Evolutionary conservation across 2,888 invertebrate genomes (phyloP).

Genomic region (Latrodectus hesperus): DNA sequence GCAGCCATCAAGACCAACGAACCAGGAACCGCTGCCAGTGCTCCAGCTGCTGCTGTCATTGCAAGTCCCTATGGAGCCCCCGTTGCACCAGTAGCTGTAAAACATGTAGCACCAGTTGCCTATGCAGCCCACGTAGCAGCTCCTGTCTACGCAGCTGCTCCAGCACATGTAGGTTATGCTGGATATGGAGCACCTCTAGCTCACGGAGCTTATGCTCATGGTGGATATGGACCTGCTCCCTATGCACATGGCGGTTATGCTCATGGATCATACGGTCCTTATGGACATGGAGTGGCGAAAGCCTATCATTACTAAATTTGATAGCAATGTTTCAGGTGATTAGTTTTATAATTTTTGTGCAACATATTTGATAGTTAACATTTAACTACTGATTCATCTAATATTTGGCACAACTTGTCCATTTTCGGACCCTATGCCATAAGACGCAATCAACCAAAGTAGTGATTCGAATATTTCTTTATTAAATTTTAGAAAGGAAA

Average conservation of each 20-base stretch:
- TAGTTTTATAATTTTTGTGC: too few species aligned
- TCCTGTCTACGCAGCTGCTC: slow-evolving; percentile 24
- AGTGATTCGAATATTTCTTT: too few species aligned
- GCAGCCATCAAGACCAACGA: slow-evolving; percentile 67
- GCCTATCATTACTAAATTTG: too few species aligned
- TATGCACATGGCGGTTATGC: slow-evolving; percentile 49
- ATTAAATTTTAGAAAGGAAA: too few species aligned
- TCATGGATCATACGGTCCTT: slow-evolving; percentile 8
- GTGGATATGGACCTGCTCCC: slow-evolving; percentile 50
- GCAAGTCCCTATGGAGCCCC: slow-evolving; percentile 56
- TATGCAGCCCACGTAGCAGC: slow-evolving; percentile 45
- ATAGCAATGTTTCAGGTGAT: too few species aligned
- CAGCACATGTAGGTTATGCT: slow-evolving; percentile 37
- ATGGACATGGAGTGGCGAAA: neutral
- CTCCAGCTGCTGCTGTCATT: slow-evolving; percentile 64
- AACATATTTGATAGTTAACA: too few species aligned
- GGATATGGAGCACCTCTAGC: slow-evolving; percentile 18
- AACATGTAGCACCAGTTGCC: slow-evolving; percentile 39
- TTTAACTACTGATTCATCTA: too few species aligned
- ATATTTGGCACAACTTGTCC: too few species aligned
- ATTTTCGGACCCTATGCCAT: too few species aligned
- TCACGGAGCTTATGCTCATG: slow-evolving; percentile 37
- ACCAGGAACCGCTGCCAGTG: slow-evolving; percentile 68
- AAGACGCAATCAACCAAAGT: too few species aligned
- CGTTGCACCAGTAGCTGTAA: slow-evolving; percentile 49